Conservation (phyloP, 2,888 invertebrate genomes). For the Noctua janthina region DNA sequence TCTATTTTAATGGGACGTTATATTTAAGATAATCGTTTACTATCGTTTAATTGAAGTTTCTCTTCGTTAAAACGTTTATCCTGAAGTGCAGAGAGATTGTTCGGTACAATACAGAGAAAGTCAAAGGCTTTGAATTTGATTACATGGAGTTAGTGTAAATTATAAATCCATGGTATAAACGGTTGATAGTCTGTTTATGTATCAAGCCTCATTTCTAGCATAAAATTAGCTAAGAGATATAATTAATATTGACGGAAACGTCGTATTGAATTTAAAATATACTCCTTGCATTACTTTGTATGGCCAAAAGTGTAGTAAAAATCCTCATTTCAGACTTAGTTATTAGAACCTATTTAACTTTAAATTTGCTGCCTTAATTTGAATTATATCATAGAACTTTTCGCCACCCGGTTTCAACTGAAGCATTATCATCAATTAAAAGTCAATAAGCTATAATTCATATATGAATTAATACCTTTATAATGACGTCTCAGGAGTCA, state of each 20-base stretch:
- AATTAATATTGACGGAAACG: not conserved
- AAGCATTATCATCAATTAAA: not conserved
- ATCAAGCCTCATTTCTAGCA: not conserved
- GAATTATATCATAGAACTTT: not conserved
- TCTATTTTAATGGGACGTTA: no score
- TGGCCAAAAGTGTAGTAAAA: not conserved
- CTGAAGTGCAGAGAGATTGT: slow-evolving; percentile 11
- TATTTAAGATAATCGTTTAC: not conserved
- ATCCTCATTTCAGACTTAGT: not conserved
- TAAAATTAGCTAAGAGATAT: not conserved
- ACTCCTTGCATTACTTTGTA: not conserved
- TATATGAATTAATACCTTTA: not conserved
- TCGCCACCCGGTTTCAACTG: not conserved
- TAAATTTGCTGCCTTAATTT: not conserved
- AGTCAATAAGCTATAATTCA: no score
- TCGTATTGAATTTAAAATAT: not conserved
- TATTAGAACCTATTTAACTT: not conserved
- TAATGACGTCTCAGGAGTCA: not conserved
- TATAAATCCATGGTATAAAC: not conserved
- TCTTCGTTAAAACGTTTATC: slow-evolving; percentile 12
- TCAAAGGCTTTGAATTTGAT: slow-evolving; percentile 30
- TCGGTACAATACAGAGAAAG: slow-evolving; percentile 26
- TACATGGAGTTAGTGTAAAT: not conserved
- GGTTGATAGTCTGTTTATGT: slow-evolving; percentile 4
- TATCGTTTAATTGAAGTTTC: slow-evolving; percentile 11